phyloP scores from a whole-genome alignment of 92 coral and sea anemone species.

The Pocillopora meandrina region DNA sequence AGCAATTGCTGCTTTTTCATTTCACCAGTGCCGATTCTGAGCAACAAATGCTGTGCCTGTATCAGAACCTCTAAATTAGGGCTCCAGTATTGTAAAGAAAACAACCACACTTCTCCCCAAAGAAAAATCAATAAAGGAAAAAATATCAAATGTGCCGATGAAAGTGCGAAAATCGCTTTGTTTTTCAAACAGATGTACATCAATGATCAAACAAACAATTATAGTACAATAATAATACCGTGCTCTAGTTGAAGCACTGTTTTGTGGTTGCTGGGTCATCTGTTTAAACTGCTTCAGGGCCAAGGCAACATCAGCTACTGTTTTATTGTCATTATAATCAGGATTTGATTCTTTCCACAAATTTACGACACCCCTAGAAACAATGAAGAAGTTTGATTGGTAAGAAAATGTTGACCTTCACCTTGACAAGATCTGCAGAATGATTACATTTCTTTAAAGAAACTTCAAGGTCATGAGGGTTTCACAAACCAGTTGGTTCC shows the following conservation, averaged over 20 bases:
- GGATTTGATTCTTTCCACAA: slow-evolving; percentile 82
- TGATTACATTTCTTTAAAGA: background rate
- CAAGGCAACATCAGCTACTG: slow-evolving; percentile 69
- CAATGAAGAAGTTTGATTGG: background rate
- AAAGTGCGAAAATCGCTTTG: too few species aligned
- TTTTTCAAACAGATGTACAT: too few species aligned
- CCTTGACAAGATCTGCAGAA: background rate
- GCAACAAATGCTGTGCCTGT: too few species aligned
- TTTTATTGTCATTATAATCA: slow-evolving; percentile 71
- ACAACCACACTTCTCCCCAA: too few species aligned
- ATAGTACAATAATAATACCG: slow-evolving; percentile 30
- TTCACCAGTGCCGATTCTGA: too few species aligned
- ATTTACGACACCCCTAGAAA: slow-evolving; percentile 70
- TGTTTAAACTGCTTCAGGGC: slow-evolving; percentile 74
- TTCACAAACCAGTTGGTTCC: too few species aligned
- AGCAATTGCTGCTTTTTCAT: too few species aligned
- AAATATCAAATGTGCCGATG: too few species aligned
- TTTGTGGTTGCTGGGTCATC: slow-evolving; percentile 67
- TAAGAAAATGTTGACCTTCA: background rate
- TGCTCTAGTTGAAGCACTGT: slow-evolving; percentile 66
- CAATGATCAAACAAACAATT: too few species aligned
- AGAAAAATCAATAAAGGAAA: too few species aligned
- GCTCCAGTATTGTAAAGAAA: too few species aligned
- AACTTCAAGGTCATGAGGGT: background rate
- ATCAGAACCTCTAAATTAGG: too few species aligned